Conservation (phyloP, 2,888 invertebrate genomes). For the Andrena flavipes region DNA sequence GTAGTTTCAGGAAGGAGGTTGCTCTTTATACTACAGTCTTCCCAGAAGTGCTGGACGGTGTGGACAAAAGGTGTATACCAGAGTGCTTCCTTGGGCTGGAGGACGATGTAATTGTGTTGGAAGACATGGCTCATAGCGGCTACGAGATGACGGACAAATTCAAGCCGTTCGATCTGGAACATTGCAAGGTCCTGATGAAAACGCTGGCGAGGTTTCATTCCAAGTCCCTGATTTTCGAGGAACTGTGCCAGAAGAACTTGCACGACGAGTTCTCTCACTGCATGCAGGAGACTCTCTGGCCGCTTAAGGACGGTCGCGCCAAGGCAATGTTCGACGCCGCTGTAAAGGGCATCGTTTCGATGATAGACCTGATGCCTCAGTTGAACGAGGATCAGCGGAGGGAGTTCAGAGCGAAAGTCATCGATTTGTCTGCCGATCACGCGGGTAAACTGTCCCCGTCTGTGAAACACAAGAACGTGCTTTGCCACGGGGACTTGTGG, state of each 20-base stretch:
- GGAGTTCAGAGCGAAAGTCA: constrained; percentile 69
- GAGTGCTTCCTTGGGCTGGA: constrained; percentile 76
- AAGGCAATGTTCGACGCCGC: constrained; percentile 74
- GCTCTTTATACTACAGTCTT: constrained; percentile 76
- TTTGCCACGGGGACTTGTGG: constrained; percentile 84
- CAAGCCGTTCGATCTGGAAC: constrained; percentile 87
- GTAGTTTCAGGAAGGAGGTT: constrained; percentile 77
- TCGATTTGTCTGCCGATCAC: constrained; percentile 60
- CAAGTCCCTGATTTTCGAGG: constrained; percentile 85
- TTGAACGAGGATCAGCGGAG: constrained; percentile 61
- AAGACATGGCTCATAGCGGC: constrained; percentile 87
- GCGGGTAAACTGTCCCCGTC: constrained; percentile 73
- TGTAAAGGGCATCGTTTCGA: constrained; percentile 74
- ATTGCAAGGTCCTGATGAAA: constrained; percentile 87
- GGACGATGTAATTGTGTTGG: constrained; percentile 83
- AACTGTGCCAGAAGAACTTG: constrained; percentile 72
- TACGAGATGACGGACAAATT: constrained; percentile 89
- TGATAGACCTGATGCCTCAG: constrained; percentile 72
- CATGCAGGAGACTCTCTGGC: constrained; percentile 77
- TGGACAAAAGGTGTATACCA: constrained; percentile 70
- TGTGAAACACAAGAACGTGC: constrained; percentile 76
- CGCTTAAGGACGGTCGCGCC: constrained; percentile 60
- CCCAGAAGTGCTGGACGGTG: constrained; percentile 74
- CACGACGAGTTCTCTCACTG: constrained; percentile 73
- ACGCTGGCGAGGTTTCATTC: constrained; percentile 89